Base-by-base conservation (phyloP, 2,888 invertebrate species). In the Folsomia candida region DNA sequence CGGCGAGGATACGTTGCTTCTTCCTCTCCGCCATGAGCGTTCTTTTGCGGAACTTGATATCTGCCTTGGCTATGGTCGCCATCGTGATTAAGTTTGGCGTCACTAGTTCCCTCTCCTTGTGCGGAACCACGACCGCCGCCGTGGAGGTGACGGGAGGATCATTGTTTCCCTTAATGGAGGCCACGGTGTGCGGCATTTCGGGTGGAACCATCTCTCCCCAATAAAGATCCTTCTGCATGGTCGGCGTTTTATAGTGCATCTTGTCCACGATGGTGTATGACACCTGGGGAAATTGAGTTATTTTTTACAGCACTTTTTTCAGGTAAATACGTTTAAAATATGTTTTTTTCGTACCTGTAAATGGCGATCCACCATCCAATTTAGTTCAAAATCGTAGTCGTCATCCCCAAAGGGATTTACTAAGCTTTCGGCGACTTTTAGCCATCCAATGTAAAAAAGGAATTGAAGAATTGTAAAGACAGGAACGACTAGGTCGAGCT, bases 361-460 rank as follows among this genome's bases (percentile, higher is more conserved):
- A 62, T 62, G 62, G n/a, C 62, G 27, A 29, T 62, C 62, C 2
- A 62, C 62, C 62, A 62, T 62, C 62, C 62, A 62, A 28, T 62
- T 62, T 6, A 91, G 77, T 86, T 94, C 93, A 81, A 94, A 94
- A 81, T 94, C 93, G 81, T 94, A 93, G 81, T 94, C 94, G 80
- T 94, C 93, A 82, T 93, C 93, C 0, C 94, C 94, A 81, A 93
- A 94, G 0, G 94, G 94, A 78, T 96, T 96, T 75, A 95, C 83
- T 67, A 94, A 84, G 0, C 92, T 90, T 84, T 94, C 94, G 25
- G 94, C 94, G 80, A 94, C 94, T 85, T 94, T 94, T 51, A 94
- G 84, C 94, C 94, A 94, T 18, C 94, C 94, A 90, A 85, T 85
- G 80, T 85, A 85, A 28, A 62, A 62, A 2, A 62, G 29, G 20